Evolutionary conservation across 1,140 invertebrate species (phyloP).

Genomic region (Neuroterus valhalla): DNA sequence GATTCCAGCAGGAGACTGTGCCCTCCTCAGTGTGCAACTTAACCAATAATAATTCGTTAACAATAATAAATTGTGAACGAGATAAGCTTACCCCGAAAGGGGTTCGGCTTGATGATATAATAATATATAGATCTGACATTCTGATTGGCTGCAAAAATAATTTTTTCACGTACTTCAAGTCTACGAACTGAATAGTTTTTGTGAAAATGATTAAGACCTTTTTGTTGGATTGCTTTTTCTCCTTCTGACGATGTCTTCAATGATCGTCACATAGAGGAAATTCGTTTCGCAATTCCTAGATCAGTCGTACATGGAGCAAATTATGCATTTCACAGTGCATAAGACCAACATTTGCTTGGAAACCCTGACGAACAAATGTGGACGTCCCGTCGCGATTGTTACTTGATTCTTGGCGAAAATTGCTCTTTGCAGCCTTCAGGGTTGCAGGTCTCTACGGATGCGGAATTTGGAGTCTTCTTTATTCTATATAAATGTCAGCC

Average conservation of each 20-base stretch:
- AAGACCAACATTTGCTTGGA: slow-evolving; percentile 63
- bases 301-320: slow-evolving; percentile 51
- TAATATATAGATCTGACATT: neutral
- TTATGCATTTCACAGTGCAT: slow-evolving; percentile 72
- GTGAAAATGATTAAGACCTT: slow-evolving; percentile 10
- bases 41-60: too few species aligned
- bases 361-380: slow-evolving; percentile 53
- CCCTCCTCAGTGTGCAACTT: too few species aligned
- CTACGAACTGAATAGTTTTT: neutral
- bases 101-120: too few species aligned
- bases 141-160: neutral
- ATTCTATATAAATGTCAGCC: slow-evolving; percentile 19
- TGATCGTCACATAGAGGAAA: slow-evolving; percentile 49
- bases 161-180: slow-evolving; percentile 26
- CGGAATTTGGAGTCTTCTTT: neutral
- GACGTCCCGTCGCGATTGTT: slow-evolving; percentile 56
- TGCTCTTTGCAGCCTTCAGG: slow-evolving; percentile 37
- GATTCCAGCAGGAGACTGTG: too few species aligned
- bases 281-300: slow-evolving; percentile 55
- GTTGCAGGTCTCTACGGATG: neutral
- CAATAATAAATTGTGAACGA: too few species aligned
- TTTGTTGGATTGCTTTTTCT: slow-evolving; percentile 22
- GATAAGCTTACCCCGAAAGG: too few species aligned
- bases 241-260: slow-evolving; percentile 11
- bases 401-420: slow-evolving; percentile 58